phyloP scores from a whole-genome alignment of 2,113 vertebrate species.

The Martes martes region DNA sequence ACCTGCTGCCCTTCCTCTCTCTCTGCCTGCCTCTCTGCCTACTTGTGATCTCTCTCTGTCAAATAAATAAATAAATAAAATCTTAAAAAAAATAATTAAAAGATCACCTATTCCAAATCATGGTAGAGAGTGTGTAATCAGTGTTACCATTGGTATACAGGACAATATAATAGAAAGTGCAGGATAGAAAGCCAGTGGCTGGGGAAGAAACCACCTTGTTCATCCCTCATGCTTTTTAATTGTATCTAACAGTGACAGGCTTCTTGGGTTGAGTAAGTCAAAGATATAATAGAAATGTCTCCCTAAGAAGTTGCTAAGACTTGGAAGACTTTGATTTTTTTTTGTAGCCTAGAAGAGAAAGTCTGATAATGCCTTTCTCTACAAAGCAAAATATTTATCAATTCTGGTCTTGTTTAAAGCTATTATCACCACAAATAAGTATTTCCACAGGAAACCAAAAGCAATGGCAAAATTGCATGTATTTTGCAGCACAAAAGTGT shows the following conservation, averaged over 20 bases:
- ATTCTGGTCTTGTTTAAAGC: slow-evolving; percentile 5
- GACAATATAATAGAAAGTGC: slow-evolving; percentile 16
- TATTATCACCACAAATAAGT: not conserved
- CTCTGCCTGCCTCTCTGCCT: no score
- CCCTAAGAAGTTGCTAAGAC: not conserved
- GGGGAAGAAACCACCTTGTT: slow-evolving; percentile 43
- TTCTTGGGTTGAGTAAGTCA: slow-evolving; percentile 34
- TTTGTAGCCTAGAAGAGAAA: slow-evolving; percentile 30
- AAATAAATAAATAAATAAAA: no score
- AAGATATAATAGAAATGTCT: slow-evolving; percentile 48
- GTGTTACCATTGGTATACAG: not conserved
- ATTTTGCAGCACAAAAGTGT: not conserved
- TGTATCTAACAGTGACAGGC: slow-evolving; percentile 10
- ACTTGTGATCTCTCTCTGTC: no score
- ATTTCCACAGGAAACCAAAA: slow-evolving; percentile 46
- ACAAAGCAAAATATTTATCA: slow-evolving; percentile 38
- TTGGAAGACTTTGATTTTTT: slow-evolving; percentile 17
- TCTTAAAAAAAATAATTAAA: not conserved
- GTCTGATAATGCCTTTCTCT: slow-evolving; percentile 30
- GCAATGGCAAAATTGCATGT: not conserved
- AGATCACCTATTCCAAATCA: not conserved
- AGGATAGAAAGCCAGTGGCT: slow-evolving; percentile 36
- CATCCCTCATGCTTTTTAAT: slow-evolving; percentile 30
- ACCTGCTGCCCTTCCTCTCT: no score
- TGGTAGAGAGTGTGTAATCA: not conserved